phyloP scores from a whole-genome alignment of 2,888 invertebrate genomes.

The Melolontha melolontha region DNA sequence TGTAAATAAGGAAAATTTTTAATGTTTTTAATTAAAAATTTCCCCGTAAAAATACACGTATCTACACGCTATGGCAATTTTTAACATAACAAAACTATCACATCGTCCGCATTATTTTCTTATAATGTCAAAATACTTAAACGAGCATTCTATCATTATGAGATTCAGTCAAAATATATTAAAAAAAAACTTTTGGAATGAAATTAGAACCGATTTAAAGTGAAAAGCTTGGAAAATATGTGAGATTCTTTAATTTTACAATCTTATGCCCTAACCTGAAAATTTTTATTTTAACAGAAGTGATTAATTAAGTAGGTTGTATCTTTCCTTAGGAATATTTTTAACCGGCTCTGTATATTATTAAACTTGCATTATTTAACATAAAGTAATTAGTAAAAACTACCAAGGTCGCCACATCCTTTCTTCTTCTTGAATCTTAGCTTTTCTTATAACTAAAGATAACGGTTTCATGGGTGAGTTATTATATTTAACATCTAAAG shows the following conservation, averaged over 20 bases:
- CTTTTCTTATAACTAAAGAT: slow-evolving; percentile 80
- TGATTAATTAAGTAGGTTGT: background rate
- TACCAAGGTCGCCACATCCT: slow-evolving; percentile 87
- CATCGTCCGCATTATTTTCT: slow-evolving; percentile 24
- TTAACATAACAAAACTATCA: slow-evolving; percentile 38
- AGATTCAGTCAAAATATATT: slow-evolving; percentile 23
- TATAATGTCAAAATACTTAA: background rate
- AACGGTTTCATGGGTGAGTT: slow-evolving; percentile 72
- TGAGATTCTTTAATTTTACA: too few species aligned
- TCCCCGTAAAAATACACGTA: too few species aligned
- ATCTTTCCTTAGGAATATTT: slow-evolving; percentile 1
- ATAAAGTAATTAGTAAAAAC: slow-evolving; percentile 1
- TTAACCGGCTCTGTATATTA: slow-evolving; percentile 7
- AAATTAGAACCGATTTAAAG: background rate
- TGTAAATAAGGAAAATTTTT: too few species aligned
- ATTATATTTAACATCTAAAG: slow-evolving; percentile 65
- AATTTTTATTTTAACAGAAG: too few species aligned
- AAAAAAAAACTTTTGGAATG: slow-evolving; percentile 21
- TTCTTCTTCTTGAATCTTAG: slow-evolving; percentile 69
- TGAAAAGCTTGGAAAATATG: too few species aligned
- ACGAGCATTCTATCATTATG: slow-evolving; percentile 2
- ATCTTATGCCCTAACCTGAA: too few species aligned
- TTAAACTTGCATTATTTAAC: background rate
- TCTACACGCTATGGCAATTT: slow-evolving; percentile 22
- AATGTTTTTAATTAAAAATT: too few species aligned